Conservation (phyloP, 2,113 vertebrate genomes). For the Psilopsiagon aymara region DNA sequence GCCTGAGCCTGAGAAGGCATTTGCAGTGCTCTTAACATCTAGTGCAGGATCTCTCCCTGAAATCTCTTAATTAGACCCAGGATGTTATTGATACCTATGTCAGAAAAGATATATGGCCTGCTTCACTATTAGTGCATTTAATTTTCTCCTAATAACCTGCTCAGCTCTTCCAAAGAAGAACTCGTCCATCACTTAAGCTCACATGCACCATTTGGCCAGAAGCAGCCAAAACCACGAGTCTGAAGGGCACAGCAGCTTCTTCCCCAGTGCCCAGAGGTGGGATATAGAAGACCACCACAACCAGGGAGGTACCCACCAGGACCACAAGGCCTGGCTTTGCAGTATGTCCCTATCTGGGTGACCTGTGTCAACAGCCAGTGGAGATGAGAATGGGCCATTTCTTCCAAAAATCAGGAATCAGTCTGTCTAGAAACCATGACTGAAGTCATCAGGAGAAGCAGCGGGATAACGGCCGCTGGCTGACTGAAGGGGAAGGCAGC, state of each 20-base stretch:
- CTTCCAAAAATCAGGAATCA: background rate
- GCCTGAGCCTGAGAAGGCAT: constrained; percentile 35
- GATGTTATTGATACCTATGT: background rate
- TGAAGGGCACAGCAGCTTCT: background rate
- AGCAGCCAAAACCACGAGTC: background rate
- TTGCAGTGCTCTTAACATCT: background rate
- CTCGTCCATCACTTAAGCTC: background rate
- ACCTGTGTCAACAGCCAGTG: background rate
- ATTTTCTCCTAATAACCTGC: background rate
- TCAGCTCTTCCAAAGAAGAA: background rate
- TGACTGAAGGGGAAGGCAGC: background rate
- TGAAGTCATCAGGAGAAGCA: background rate
- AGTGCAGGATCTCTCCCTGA: background rate
- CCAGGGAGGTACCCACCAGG: background rate
- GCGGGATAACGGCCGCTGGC: background rate
- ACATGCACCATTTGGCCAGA: fast-evolving
- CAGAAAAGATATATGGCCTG: background rate
- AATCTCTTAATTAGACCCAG: constrained; percentile 16
- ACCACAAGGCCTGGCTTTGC: fast-evolving
- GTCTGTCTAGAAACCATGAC: background rate
- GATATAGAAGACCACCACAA: background rate
- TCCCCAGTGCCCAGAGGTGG: background rate
- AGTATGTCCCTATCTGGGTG: fast-evolving
- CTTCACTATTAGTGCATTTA: background rate
- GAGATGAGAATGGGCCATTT: background rate